Conservation (phyloP, 2,113 vertebrate species). For the Paracanthobrama guichenoti region DNA sequence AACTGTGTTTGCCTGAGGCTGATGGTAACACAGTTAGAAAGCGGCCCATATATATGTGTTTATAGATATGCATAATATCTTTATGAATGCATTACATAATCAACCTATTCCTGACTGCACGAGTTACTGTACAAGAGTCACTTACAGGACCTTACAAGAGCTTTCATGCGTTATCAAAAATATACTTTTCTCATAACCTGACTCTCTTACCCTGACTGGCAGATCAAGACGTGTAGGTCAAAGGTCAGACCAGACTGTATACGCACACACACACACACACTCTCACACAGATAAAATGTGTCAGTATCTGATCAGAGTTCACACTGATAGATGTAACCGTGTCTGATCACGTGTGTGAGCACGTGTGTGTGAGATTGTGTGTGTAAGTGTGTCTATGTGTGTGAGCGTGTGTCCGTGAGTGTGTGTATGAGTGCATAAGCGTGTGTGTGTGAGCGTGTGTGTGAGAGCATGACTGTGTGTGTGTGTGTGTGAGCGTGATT, state of each 20-base stretch:
- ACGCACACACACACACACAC: too few relatives aligned
- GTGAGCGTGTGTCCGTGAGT: too few relatives aligned
- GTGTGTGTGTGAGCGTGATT: too few relatives aligned
- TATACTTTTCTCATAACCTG: background rate
- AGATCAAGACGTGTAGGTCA: slow-evolving; percentile 50
- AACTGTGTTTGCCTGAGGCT: background rate
- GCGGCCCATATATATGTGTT: too few relatives aligned
- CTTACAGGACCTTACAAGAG: background rate
- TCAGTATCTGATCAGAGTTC: slow-evolving; percentile 1
- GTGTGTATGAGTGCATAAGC: too few relatives aligned
- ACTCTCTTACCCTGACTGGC: slow-evolving; percentile 50
- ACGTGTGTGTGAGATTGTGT: background rate
- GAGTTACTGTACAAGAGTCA: background rate
- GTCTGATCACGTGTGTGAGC: slow-evolving; percentile 7
- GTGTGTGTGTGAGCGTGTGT: too few relatives aligned
- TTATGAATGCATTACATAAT: too few relatives aligned
- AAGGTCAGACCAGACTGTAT: background rate
- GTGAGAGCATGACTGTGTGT: too few relatives aligned
- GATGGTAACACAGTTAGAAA: background rate
- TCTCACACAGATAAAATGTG: too few relatives aligned
- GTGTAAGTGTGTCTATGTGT: too few relatives aligned
- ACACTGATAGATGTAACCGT: slow-evolving; percentile 14
- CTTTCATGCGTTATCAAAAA: background rate
- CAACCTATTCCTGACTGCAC: background rate
- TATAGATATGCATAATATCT: too few relatives aligned